A percentile compares a stretch with the other conserved stretches of the same genome.
Conservation (phyloP, 2,888 invertebrate species). For the Bruchidius siliquastri region DNA sequence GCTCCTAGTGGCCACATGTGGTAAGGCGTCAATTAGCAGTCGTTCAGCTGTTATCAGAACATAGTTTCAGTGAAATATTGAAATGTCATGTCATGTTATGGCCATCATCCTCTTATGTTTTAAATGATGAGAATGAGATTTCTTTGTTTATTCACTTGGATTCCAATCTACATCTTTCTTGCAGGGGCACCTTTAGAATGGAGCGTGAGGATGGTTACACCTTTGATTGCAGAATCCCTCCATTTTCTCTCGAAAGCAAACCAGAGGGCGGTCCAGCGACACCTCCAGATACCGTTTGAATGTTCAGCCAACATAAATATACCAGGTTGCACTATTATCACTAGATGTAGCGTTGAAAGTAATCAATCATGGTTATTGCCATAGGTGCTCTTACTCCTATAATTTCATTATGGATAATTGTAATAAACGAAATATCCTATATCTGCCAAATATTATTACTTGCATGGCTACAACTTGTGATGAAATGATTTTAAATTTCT, state of each 20-base stretch:
- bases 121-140: no score
- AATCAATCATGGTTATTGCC: background rate
- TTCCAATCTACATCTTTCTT: no score
- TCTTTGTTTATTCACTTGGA: no score
- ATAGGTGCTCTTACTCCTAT: no score
- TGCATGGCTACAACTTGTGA: background rate
- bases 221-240: conserved; percentile 96
- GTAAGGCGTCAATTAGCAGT: conserved; percentile 50
- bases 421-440: no score
- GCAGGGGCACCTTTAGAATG: conserved; percentile 93
- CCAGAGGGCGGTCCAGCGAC: conserved; percentile 59
- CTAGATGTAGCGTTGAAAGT: background rate
- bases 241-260: conserved; percentile 94
- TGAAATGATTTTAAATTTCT: background rate
- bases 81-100: no score
- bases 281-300: conserved; percentile 38
- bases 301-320: background rate
- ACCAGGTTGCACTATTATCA: background rate
- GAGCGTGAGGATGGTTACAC: conserved; percentile 95
- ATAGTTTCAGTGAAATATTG: no score
- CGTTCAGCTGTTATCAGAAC: background rate
- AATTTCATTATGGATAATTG: no score
- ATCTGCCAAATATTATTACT: background rate
- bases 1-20: conserved; percentile 98
- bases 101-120: no score